Base-by-base conservation (phyloP, 2,888 invertebrate species). In the Caenorhabditis sinica region DNA sequence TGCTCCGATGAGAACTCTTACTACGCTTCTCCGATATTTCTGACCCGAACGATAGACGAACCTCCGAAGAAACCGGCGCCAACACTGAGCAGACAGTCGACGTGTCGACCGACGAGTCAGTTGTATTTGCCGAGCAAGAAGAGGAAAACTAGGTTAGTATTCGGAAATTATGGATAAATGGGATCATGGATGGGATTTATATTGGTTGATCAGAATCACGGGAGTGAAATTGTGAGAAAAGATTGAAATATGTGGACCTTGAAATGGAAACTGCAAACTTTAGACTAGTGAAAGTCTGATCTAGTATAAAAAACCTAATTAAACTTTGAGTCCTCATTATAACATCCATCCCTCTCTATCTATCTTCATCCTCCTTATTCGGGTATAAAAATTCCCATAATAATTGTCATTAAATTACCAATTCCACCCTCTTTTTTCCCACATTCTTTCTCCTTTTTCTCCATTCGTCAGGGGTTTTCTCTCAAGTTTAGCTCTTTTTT, bases 91-190 rank as follows among this genome's bases (percentile, higher is more conserved):
- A 74, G 88, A 20, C 86, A 86, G 36, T 87, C 86, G n/a, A 77
- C 90, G 36, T 88, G 86, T 72, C 83, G 90, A 17, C 90, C 90
- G 20, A 85, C 88, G 15, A 88, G 87, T 73, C 87, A 87, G 40
- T 79, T 90, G 17, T 90, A 90, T 74, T 61, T 90, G 53, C 90
- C 90, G 40, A 74, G 81, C 30, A 89, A 88, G 71, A 89, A 85
- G 73, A 66, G 68, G 75, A 86, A 83, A 73, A 68, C 53, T 53
- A 71, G 75, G 86, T 86, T 43, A 28, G 85, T 72, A n/a, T 0
- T 9, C 25, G 36, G n/a, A n/a, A n/a, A n/a, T n/a, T n/a, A n/a
- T n/a, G n/a, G n/a, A n/a, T n/a, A n/a, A n/a, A n/a, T n/a, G n/a
- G n/a, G n/a, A n/a, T n/a, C n/a, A n/a, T n/a, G n/a, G n/a, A n/a